Base-by-base conservation (phyloP, 2,797 vertebrate genomes). In the Pitangus sulphuratus region DNA sequence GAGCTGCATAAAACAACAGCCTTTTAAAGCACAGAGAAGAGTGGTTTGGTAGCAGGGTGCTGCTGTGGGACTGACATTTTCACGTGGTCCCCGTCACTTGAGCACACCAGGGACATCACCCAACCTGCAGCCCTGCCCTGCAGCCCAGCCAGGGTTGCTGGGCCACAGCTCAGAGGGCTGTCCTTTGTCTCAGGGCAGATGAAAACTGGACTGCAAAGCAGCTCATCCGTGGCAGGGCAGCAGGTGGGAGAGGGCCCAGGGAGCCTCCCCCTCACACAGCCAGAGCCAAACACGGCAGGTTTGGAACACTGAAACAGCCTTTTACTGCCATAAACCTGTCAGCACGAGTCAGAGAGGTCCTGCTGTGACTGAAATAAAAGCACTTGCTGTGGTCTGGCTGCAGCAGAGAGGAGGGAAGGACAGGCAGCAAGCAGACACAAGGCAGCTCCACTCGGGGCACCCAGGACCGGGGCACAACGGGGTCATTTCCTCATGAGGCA, bases 381-480 rank as follows among this genome's bases (percentile, higher is more conserved):
- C 58, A 40, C 48, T 45, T 33, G 56, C 12, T 72, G 44, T 6
- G 44, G 35, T 9, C 5, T 2, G 18, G 50, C 15, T 19, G 37
- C 15, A 66, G 44, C 42, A 51, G 44, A 65, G 22, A 37, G 58
- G 28, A 65, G 15, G 37, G 57, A 76, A 61, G 68, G 31, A 64
- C 75, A 64, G 51, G 11, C 30, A 71, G 58, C 60, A 50, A 30
- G 5, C 14, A 0, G 9, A 14, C 48, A 28, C 5, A 13, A 31
- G 28, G 40, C 33, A 75, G 51, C 21, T 24, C 11, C 7, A 0
- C 62, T 8, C 1, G 31, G 31, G 61, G 56, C 22, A 44, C 26
- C 19, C 20, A n/a, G 10, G 25, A 35, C 3, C 0, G 0, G 39
- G 39, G 44, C 39, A 21, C 78, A 5, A 28, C 0, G 11, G 31